Conservation (phyloP, 2,113 vertebrate genomes). For the Tragulus kanchil region DNA sequence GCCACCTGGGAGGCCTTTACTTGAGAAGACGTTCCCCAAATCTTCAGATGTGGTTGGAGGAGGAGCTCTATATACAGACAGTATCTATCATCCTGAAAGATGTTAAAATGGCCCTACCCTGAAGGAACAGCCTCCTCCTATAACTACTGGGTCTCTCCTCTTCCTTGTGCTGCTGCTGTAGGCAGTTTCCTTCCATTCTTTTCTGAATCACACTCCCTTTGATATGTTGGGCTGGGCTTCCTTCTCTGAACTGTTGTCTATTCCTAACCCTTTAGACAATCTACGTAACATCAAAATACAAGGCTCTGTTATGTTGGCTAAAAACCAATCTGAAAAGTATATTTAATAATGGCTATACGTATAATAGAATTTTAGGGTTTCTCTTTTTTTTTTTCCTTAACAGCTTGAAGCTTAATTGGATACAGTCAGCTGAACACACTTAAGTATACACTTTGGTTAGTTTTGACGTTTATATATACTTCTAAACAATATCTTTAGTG, state of each 20-base stretch:
- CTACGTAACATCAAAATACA: neutral
- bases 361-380: neutral
- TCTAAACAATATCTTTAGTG: neutral
- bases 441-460: neutral
- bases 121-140: neutral
- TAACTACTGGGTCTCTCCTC: neutral
- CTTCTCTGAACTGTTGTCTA: neutral
- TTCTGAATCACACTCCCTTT: neutral
- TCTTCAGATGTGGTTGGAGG: neutral
- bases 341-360: neutral
- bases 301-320: neutral
- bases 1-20: neutral
- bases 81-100: neutral
- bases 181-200: neutral
- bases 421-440: neutral
- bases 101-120: neutral
- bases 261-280: neutral
- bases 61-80: neutral
- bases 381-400: neutral
- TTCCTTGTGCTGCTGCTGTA: neutral
- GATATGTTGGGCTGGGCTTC: neutral
- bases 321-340: neutral
- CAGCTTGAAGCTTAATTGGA: neutral
- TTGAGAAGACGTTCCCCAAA: neutral
- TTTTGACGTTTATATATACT: neutral